Evolutionary conservation across 2,113 vertebrate genomes (phyloP), one percentile per base, ranked within the genome.

Genomic region (Cynoglossus semilaevis): DNA sequence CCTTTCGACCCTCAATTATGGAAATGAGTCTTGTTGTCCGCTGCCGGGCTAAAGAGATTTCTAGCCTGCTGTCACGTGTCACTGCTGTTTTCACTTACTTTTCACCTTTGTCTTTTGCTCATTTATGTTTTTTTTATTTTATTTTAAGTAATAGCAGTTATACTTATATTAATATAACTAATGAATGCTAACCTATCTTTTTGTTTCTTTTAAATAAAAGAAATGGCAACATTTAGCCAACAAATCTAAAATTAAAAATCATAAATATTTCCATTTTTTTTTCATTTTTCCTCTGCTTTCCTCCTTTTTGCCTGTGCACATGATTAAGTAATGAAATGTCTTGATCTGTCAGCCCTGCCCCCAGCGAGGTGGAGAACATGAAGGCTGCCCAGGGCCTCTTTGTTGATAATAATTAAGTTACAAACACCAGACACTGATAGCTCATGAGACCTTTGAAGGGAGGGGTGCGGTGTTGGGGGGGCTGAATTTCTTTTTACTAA

Each of bases 1-100:
- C 90, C 90, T 89, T 90, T 89, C 82, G 87, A 88, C 89, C 86
- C 86, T 79, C 84, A 89, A 90, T 91, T 90, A 91, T 91, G 90
- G 83, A 91, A 90, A 91, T 89, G 62, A 86, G 84, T 64, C 55
- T 52, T 55, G 73, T 76, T 83, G 83, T 89, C 85, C 76, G 71
- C 76, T 77, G 78, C 81, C 51, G 67, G 71, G 67, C 73, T 88
- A 85, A 87, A 72, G 80, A 81, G 85, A 85, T 87, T 87, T 89
- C 65, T 65, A 72, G 58, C 76, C 72, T 51, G 61, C 76, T 72
- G 75, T 77, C 86, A 87, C 70, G 50, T 87, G 88, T 57, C 73
- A 11, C 66, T 63, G 66, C 58, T 43, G 57, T 70, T 83, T 72
- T 29, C 51, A 73, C 41, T 47, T 66, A 35, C 66, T 69, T 13